Evolutionary conservation across 2,797 vertebrate species (phyloP).

Genomic region (Falco concolor): DNA sequence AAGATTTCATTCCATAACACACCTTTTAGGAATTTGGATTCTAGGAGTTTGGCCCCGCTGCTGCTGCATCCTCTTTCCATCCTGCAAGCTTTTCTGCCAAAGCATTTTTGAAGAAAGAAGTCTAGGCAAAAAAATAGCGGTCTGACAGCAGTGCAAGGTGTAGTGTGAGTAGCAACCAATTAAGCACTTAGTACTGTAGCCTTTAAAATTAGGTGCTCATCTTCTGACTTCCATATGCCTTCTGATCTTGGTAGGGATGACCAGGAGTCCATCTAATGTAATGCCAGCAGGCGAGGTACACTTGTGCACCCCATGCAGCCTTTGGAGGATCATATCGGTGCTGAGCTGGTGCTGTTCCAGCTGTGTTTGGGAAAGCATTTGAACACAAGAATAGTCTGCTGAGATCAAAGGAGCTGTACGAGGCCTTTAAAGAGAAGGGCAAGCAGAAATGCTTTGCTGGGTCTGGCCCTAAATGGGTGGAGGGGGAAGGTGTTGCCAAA

Average conservation of each 20-base stretch:
- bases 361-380: background rate
- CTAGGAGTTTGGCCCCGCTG: background rate
- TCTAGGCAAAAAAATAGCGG: background rate
- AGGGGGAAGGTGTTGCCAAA: background rate
- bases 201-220: background rate
- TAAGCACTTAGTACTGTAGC: background rate
- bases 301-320: background rate
- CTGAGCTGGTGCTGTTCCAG: background rate
- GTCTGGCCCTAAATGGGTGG: background rate
- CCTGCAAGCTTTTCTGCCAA: background rate
- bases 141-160: background rate
- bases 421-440: background rate
- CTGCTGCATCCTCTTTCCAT: constrained; percentile 2
- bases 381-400: background rate
- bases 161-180: background rate
- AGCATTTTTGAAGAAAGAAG: background rate
- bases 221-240: background rate
- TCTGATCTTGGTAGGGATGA: background rate
- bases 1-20: constrained; percentile 50
- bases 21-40: constrained; percentile 43
- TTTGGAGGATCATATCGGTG: background rate
- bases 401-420: background rate
- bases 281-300: background rate
- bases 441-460: background rate
- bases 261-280: background rate